These are phyloP conservation scores for Adelosebastes latens DNA, from an alignment of 2,797 vertebrate species.

Conservation along the genomic window DNA sequence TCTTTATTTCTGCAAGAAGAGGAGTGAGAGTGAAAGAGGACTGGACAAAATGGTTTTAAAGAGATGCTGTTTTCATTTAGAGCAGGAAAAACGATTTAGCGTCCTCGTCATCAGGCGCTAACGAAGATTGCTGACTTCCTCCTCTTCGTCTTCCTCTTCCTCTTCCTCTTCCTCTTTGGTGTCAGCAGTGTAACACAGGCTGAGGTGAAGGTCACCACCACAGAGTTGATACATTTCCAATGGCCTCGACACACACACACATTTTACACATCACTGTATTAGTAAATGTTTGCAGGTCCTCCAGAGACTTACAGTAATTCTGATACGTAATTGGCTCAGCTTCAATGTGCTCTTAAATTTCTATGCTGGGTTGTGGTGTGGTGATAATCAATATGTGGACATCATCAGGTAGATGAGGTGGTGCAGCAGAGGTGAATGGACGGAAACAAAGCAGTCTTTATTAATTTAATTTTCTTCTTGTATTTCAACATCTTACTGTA, in stretches of 20 bases:
- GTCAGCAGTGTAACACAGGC: conserved; percentile 13
- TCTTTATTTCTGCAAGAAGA: neutral
- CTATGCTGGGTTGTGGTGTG: neutral
- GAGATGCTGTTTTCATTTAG: conserved; percentile 8
- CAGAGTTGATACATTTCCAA: conserved; percentile 10
- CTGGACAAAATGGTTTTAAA: neutral
- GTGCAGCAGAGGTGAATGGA: neutral
- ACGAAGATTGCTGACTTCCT: conserved; percentile 6
- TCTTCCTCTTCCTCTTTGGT: conserved; percentile 24
- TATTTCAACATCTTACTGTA: neutral
- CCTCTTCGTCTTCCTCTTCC: neutral
- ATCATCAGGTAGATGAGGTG: conserved; percentile 46
- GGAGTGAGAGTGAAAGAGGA: neutral
- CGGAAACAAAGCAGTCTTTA: neutral
- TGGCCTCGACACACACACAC: neutral
- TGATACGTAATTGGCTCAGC: conserved; percentile 13
- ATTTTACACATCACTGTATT: neutral
- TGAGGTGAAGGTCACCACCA: conserved; percentile 13
- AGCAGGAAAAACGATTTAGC: neutral
- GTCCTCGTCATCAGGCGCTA: neutral
- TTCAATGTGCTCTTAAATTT: conserved; percentile 5
- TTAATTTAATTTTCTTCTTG: neutral
- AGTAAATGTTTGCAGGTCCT: neutral
- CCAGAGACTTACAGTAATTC: neutral
- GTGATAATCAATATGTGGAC: conserved; percentile 35